A percentile compares a stretch with the other conserved stretches of the same genome.
Conservation (phyloP, 2,888 invertebrate genomes). For the Drosophila leonis region DNA sequence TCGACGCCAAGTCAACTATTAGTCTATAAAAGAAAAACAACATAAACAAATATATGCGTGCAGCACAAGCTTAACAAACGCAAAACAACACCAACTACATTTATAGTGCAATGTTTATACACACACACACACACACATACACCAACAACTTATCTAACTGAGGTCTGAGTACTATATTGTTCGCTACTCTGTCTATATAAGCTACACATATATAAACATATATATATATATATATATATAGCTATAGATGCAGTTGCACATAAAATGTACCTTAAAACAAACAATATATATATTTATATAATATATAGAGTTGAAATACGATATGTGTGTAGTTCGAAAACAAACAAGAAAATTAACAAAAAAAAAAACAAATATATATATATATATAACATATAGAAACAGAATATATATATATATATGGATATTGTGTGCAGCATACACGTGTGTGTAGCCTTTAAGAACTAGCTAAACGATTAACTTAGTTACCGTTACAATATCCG, state of each 20-base stretch:
- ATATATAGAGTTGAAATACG: slow-evolving; percentile 20
- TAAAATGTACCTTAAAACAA: slow-evolving; percentile 40
- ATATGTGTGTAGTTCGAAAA: slow-evolving; percentile 32
- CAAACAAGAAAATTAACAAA: slow-evolving; percentile 6
- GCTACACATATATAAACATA: slow-evolving; percentile 20
- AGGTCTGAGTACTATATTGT: slow-evolving; percentile 54
- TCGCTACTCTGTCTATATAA: slow-evolving; percentile 50
- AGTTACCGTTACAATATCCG: slow-evolving; percentile 44
- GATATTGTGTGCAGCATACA: slow-evolving; percentile 10
- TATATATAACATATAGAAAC: neutral
- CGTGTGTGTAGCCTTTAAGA: slow-evolving; percentile 19
- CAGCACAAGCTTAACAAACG: slow-evolving; percentile 13
- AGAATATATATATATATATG: slow-evolving; percentile 7
- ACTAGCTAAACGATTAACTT: slow-evolving; percentile 42
- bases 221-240: slow-evolving; percentile 21
- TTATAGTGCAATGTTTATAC: slow-evolving; percentile 48
- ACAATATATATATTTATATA: slow-evolving; percentile 12
- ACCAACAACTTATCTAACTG: slow-evolving; percentile 47
- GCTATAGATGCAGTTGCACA: slow-evolving; percentile 20
- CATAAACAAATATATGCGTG: neutral
- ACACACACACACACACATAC: slow-evolving; percentile 17
- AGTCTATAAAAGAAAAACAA: slow-evolving; percentile 46
- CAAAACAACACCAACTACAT: slow-evolving; percentile 49
- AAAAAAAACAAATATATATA: neutral
- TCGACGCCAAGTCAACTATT: slow-evolving; percentile 82